These are phyloP conservation scores for Pocota personata DNA, from an alignment of 2,888 invertebrate genomes.

Conservation along the genomic window DNA sequence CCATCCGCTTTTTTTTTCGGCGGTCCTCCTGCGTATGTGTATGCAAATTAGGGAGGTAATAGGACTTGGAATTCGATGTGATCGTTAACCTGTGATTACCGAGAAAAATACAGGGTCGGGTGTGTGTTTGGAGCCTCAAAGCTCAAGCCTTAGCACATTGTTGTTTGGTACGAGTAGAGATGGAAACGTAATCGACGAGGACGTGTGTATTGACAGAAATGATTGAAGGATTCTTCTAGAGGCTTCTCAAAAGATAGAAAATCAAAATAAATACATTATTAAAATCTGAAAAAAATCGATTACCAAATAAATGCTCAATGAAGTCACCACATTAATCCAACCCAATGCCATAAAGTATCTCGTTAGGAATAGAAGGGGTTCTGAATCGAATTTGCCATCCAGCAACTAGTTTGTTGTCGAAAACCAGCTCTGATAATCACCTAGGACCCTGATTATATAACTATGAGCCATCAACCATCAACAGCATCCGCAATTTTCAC, in stretches of 20 bases:
- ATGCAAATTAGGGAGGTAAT: slow-evolving; percentile 72
- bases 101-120: slow-evolving; percentile 50
- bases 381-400: not conserved
- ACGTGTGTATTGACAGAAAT: too few species aligned
- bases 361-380: not conserved
- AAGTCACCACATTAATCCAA: slow-evolving; percentile 4
- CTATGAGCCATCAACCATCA: not conserved
- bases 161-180: not conserved
- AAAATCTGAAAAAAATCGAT: too few species aligned
- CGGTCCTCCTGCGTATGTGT: slow-evolving; percentile 14
- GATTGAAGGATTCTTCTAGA: too few species aligned
- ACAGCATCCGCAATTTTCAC: slow-evolving; percentile 49
- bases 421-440: slow-evolving; percentile 24
- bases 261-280: too few species aligned
- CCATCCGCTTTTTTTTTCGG: slow-evolving; percentile 15
- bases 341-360: not conserved
- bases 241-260: too few species aligned
- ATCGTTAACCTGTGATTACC: slow-evolving; percentile 65
- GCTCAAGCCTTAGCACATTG: not conserved
- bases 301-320: not conserved
- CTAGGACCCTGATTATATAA: slow-evolving; percentile 2
- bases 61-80: slow-evolving; percentile 52
- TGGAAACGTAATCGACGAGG: too few species aligned
- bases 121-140: slow-evolving; percentile 44
- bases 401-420: not conserved